Evolutionary conservation across 2,888 invertebrate genomes (phyloP), one percentile per base, ranked within the genome.

Genomic region (Bombyx huttoni): DNA sequence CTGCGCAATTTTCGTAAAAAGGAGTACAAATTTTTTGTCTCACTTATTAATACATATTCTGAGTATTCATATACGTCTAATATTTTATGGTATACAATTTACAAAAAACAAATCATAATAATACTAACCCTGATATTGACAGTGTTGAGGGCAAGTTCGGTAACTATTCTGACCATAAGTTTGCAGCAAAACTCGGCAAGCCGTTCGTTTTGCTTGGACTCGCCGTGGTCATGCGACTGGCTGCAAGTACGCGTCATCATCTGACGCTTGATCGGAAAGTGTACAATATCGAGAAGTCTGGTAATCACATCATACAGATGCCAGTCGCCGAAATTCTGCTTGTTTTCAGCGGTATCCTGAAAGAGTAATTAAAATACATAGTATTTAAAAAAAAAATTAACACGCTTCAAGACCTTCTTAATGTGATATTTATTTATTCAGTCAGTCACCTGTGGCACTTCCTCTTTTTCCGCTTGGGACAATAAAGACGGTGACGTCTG

Each of bases 221-320:
- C 84, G 34, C 85, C 86, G 60, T 87, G 87, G 58, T 88, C 82
- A 58, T 86, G 83, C 8, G 80, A 70, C 57, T 81, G 78, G 0
- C 79, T 77, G 57, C 89, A 89, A 59, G 86, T 89, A 6, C 89
- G 74, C 48, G 87, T 89, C 69, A 87, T 80, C 74, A 80, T 85
- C 60, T 85, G 86, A 55, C 86, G 78, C 59, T 90, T 90, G 40
- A 97, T 93, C 0, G 97, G 97, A 53, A 93, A 91, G 35, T 95
- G 91, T 34, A 96, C 94, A 13, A 98, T 92, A 61, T 94, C 94
- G 50, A 98, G 81, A 34, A 98, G 82, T 50, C 93, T 91, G 47
- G 96, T 94, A 12, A 98, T 85, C 0, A 97, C 95, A 70, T 97
- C 96, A 57, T 94, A 90, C 60, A 96, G 92, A 12, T 92, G 90